phyloP scores from a whole-genome alignment of 1,140 invertebrate species.

The Stenopsyche tienmushanensis region DNA sequence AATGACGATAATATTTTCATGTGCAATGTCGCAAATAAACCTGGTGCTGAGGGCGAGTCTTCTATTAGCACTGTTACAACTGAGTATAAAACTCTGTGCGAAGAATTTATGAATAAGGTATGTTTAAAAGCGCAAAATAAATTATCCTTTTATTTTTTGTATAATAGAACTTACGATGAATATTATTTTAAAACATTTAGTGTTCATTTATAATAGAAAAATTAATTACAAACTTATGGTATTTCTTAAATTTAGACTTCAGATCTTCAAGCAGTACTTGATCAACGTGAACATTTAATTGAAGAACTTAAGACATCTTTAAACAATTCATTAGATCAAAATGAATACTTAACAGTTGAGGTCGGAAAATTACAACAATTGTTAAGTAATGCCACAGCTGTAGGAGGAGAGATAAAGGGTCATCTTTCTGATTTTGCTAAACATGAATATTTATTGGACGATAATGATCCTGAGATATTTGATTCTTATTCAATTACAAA shows the following conservation, averaged over 20 bases:
- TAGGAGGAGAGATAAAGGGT: constrained; percentile 52
- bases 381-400: constrained; percentile 55
- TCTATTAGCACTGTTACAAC: constrained; percentile 53
- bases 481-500: too few relatives aligned
- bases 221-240: constrained; percentile 11
- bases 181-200: neutral
- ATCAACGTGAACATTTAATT: constrained; percentile 60
- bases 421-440: constrained; percentile 52
- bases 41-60: constrained; percentile 47
- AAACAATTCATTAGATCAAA: constrained; percentile 59
- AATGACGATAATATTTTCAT: constrained; percentile 39
- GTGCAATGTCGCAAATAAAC: constrained; percentile 46
- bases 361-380: constrained; percentile 61
- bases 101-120: constrained; percentile 54
- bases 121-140: neutral
- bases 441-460: constrained; percentile 51
- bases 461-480: constrained; percentile 41
- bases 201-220: constrained; percentile 41
- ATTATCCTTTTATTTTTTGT: neutral
- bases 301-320: constrained; percentile 62
- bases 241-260: constrained; percentile 54
- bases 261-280: constrained; percentile 61
- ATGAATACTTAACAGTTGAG: constrained; percentile 61
- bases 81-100: constrained; percentile 55
- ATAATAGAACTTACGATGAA: neutral